Base-by-base conservation (phyloP, 2,888 invertebrate genomes). In the Schrankia costaestrigalis region DNA sequence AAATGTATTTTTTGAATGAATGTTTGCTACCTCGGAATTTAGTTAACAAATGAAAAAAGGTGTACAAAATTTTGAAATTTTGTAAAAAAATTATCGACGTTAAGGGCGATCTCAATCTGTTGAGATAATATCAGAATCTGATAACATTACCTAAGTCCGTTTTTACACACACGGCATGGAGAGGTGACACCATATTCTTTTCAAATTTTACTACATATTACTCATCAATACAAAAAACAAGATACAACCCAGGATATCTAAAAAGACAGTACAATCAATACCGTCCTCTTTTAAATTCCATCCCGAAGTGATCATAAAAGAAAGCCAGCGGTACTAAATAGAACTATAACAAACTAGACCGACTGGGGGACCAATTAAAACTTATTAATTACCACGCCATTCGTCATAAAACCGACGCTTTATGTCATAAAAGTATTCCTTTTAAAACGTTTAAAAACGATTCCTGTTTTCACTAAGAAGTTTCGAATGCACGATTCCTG, bases 361-460 rank as follows among this genome's bases (percentile, higher is more conserved):
- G 50, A 51, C 60, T 52, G 45, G 47, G 63, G 66, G 63, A 62
- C 66, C 70, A 80, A 81, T 83, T 78, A 83, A 82, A 83, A 79
- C 73, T 78, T 78, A 79, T 78, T 83, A 81, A 81, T 81, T 69
- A 75, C 76, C 49, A 35, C 52, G 56, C 64, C 73, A 70, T 67
- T 70, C 66, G 51, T 72, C 74, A 70, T 81, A 77, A 82, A 81
- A 59, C 58, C 60, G 47, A 45, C 71, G 68, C 73, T 44, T 38
- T 44, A 18, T 41, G 60, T 52, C 64, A 65, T 78, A 75, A 82
- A 80, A 79, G 67, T 81, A 80, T 72, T 72, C 68, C 71, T 71
- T 70, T 77, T 65, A 78, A 78, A 73, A 68, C 68, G 64, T 68
- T 72, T 59, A 55, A 58, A 60, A 60, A 63, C 57, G 44, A 54